phyloP scores from a whole-genome alignment of 1,140 invertebrate species.

The Antheraea mylitta region DNA sequence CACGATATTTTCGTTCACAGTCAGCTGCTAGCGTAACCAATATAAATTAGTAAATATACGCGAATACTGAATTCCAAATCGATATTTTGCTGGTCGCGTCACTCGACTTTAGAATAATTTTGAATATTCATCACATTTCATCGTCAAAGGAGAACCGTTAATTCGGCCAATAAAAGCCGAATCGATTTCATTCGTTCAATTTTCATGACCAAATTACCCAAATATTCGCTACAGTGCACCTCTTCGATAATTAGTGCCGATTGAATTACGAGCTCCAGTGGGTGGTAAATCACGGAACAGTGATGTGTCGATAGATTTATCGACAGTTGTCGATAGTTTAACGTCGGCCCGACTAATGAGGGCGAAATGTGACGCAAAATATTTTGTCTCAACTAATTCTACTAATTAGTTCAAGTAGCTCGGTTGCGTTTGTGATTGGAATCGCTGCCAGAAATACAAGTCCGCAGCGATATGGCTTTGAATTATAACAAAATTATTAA shows the following conservation, averaged over 20 bases:
- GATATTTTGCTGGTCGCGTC: too few relatives aligned
- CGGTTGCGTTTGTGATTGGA: not conserved
- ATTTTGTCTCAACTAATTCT: not conserved
- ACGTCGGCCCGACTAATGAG: conserved; percentile 28
- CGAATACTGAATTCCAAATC: too few relatives aligned
- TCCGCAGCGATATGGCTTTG: not conserved
- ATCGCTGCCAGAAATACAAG: not conserved
- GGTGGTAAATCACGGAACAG: conserved; percentile 13
- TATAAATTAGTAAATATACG: too few relatives aligned
- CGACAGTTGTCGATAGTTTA: conserved; percentile 30
- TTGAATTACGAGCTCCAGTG: conserved; percentile 38
- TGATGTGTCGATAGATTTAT: conserved; percentile 41
- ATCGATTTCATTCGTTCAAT: not conserved
- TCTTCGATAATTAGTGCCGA: conserved; percentile 40
- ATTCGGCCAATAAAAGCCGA: not conserved
- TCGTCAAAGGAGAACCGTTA: not conserved
- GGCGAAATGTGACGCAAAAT: not conserved
- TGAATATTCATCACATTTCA: too few relatives aligned
- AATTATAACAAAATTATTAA: not conserved
- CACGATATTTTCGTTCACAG: too few relatives aligned
- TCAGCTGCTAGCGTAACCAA: too few relatives aligned
- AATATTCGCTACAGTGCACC: conserved; percentile 43
- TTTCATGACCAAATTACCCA: conserved; percentile 23
- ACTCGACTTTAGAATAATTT: too few relatives aligned
- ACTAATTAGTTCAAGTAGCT: not conserved